Evolutionary conservation across 2,113 vertebrate species (phyloP).

Genomic region (Chloropsis cyanopogon): DNA sequence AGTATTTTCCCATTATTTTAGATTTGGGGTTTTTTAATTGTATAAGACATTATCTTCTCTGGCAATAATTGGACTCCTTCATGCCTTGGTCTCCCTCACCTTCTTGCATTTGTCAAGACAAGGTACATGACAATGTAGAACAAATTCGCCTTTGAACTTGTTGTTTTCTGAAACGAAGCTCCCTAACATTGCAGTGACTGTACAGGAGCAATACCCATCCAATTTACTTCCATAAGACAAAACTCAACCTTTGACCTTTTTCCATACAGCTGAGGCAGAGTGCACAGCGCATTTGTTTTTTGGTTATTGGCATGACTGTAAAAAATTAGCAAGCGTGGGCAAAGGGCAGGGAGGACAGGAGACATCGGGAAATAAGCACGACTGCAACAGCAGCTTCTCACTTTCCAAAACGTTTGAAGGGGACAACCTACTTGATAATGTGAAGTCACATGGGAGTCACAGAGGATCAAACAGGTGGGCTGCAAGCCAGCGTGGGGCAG

Average conservation of each 20-base stretch:
- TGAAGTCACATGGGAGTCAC: accelerated
- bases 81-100: neutral
- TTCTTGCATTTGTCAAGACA: neutral
- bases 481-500: accelerated
- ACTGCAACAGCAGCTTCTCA: neutral
- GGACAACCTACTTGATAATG: accelerated
- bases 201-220: accelerated
- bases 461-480: accelerated
- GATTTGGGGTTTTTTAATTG: accelerated
- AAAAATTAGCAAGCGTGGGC: accelerated
- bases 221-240: neutral
- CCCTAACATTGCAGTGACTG: neutral
- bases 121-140: accelerated
- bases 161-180: neutral
- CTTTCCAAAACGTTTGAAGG: accelerated
- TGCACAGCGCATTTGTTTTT: neutral
- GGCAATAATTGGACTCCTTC: neutral
- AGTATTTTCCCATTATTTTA: accelerated
- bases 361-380: neutral
- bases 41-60: neutral
- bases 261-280: neutral
- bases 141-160: neutral
- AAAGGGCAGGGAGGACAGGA: neutral
- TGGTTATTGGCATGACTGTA: accelerated
- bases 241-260: neutral